A percentile compares a stretch with the other conserved stretches of the same genome.
Evolutionary conservation across 2,797 vertebrate genomes (phyloP).

Genomic region (Sebastes cheni): DNA sequence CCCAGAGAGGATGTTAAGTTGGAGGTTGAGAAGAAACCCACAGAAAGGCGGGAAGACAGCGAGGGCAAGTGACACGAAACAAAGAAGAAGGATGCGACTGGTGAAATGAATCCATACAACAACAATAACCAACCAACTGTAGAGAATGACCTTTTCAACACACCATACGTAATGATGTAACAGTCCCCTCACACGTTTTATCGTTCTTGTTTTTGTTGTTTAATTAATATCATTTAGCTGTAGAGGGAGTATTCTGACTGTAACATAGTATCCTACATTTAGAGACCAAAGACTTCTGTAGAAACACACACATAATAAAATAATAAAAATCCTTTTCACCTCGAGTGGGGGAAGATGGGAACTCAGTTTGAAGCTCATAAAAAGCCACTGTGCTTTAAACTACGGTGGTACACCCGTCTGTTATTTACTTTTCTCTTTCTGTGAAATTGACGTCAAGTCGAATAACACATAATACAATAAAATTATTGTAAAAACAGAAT

Average conservation of each 20-base stretch:
- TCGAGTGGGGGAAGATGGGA: neutral
- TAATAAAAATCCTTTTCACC: neutral
- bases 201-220: slow-evolving; percentile 13
- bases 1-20: slow-evolving; percentile 48
- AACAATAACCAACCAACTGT: neutral
- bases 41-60: slow-evolving; percentile 15
- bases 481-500: slow-evolving; percentile 8
- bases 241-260: neutral
- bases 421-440: slow-evolving; percentile 14
- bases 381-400: slow-evolving; percentile 13
- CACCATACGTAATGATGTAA: neutral
- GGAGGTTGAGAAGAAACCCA: slow-evolving; percentile 38
- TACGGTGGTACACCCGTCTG: neutral
- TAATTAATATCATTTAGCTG: slow-evolving; percentile 10
- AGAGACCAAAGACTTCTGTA: slow-evolving; percentile 2
- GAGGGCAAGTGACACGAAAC: neutral
- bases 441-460: slow-evolving; percentile 15
- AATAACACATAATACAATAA: slow-evolving; percentile 41
- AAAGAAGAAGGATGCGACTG: slow-evolving; percentile 1
- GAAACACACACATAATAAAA: neutral
- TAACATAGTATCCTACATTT: neutral
- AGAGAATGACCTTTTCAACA: neutral
- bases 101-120: slow-evolving; percentile 9
- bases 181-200: slow-evolving; percentile 5
- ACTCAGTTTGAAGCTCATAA: slow-evolving; percentile 14